Conservation (phyloP, 2,113 vertebrate species). For the Shinisaurus crocodilurus region DNA sequence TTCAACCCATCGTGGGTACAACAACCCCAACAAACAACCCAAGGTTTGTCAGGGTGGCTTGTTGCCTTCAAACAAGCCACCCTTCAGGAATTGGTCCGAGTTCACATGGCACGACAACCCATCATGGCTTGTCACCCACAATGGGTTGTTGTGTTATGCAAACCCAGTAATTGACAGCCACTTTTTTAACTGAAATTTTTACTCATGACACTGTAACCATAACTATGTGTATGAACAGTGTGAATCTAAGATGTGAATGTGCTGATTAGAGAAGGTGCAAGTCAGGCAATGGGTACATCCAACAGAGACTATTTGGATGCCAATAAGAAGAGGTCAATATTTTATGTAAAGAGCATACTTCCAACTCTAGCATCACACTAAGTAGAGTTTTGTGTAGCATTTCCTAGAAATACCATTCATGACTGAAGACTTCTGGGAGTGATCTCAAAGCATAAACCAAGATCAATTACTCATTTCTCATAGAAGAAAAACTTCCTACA, state of each 20-base stretch:
- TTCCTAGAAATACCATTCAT: conserved; percentile 65
- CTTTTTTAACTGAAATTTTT: conserved; percentile 50
- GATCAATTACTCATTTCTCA: conserved; percentile 63
- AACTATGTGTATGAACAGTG: conserved; percentile 38
- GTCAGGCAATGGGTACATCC: conserved; percentile 62
- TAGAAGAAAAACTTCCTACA: conserved; percentile 66
- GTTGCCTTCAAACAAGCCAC: too few relatives aligned
- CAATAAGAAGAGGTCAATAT: conserved; percentile 70
- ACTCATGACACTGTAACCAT: conserved; percentile 40
- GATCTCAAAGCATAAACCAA: conserved; percentile 62
- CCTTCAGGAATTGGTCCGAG: too few relatives aligned
- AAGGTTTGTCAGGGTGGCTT: too few relatives aligned
- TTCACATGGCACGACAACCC: too few relatives aligned
- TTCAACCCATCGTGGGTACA: too few relatives aligned
- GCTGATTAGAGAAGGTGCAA: conserved; percentile 61
- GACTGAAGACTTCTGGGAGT: conserved; percentile 32
- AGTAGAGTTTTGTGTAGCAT: conserved; percentile 52
- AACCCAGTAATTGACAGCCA: background rate
- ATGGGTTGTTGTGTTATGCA: too few relatives aligned
- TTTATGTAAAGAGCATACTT: conserved; percentile 75
- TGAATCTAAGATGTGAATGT: conserved; percentile 21
- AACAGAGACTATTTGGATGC: conserved; percentile 75
- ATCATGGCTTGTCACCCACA: too few relatives aligned
- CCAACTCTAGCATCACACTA: conserved; percentile 58
- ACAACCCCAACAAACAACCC: too few relatives aligned